These are phyloP conservation scores for Pseudococcus viburni DNA, from an alignment of 2,888 invertebrate species.

Conservation along the genomic window DNA sequence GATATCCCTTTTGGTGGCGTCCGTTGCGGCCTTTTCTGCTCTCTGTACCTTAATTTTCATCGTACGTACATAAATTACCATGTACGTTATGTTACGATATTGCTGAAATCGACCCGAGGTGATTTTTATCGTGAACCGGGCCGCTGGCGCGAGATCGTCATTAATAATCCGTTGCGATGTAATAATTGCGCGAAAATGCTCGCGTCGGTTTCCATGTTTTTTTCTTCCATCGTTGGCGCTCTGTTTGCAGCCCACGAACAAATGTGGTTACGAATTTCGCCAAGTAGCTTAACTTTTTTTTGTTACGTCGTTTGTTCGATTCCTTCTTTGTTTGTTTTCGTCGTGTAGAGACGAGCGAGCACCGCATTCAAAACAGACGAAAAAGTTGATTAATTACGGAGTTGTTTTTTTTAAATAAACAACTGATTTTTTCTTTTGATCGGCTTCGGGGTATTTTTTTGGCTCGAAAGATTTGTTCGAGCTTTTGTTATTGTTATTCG, in stretches of 20 bases:
- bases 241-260: neutral
- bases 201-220: neutral
- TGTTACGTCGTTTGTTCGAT: neutral
- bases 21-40: slow-evolving; percentile 20
- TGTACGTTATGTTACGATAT: neutral
- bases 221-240: neutral
- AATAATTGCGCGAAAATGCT: neutral
- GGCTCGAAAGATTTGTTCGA: neutral
- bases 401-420: neutral
- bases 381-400: neutral
- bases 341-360: neutral
- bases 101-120: neutral
- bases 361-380: neutral
- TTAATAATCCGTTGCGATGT: neutral
- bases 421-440: slow-evolving; percentile 2
- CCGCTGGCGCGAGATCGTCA: neutral
- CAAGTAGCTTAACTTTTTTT: neutral
- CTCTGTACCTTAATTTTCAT: neutral
- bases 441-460: neutral
- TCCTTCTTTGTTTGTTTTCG: neutral
- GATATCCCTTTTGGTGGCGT: slow-evolving; percentile 21
- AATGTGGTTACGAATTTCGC: neutral
- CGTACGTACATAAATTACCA: slow-evolving; percentile 4
- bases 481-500: slow-evolving; percentile 2
- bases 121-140: neutral